Percentiles rank a stretch among this genome's conserved stretches.
Conservation (phyloP, 2,113 vertebrate species). For the Gavia stellata region DNA sequence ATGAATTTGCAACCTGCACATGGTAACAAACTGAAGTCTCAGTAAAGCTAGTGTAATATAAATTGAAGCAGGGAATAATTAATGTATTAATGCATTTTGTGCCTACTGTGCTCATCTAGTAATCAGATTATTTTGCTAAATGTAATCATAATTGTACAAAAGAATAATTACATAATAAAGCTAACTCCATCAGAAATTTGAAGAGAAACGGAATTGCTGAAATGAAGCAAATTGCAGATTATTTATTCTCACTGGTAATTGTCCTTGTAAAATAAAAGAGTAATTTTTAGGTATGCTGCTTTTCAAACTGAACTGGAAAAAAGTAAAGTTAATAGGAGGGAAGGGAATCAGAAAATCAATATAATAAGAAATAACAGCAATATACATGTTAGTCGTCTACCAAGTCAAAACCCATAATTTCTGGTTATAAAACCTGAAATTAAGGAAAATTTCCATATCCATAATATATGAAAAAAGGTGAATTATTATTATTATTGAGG, state of each 20-base stretch:
- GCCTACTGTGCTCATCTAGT: slow-evolving; percentile 5
- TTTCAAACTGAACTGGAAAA: not conserved
- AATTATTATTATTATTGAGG: not conserved
- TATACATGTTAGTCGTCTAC: not conserved
- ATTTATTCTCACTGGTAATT: not conserved
- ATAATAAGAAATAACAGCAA: not conserved
- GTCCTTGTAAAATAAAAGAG: not conserved
- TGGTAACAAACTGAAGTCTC: not conserved
- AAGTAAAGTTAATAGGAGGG: not conserved
- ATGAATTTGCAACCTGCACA: not conserved
- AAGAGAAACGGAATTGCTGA: not conserved
- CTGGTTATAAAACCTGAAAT: not conserved
- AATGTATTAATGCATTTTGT: slow-evolving; percentile 27
- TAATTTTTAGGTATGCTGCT: not conserved
- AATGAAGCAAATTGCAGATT: not conserved
- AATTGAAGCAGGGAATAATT: slow-evolving; percentile 22
- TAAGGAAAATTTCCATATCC: not conserved
- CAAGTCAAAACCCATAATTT: not conserved
- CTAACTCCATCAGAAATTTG: not conserved
- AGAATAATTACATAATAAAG: not conserved
- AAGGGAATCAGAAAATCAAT: not conserved
- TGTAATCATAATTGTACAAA: not conserved
- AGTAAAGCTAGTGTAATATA: not conserved
- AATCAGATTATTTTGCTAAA: slow-evolving; percentile 29
- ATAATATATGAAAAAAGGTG: not conserved